These are phyloP conservation scores for Pachliopta kotzebuea DNA, from an alignment of 2,888 invertebrate genomes.

Conservation along the genomic window DNA sequence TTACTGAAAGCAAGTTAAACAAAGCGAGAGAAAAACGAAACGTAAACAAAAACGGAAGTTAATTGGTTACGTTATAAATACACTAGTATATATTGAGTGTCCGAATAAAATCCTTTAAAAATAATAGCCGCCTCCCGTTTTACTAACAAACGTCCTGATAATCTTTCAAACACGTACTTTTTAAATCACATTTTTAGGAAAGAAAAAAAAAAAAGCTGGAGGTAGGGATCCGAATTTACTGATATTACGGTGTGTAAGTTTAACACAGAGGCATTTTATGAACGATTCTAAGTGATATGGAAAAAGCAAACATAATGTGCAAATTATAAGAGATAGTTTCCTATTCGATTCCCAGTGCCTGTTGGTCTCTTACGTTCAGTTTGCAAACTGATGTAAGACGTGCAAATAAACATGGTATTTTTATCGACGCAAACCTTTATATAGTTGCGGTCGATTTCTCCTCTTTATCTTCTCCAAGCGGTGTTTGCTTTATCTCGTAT, in stretches of 20 bases:
- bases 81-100: constrained; percentile 43
- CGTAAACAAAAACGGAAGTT: constrained; percentile 40
- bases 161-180: constrained; percentile 37
- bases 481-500: constrained; percentile 77
- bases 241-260: constrained; percentile 72
- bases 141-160: constrained; percentile 38
- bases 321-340: constrained; percentile 49
- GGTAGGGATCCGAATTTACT: constrained; percentile 75
- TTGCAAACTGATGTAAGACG: constrained; percentile 73
- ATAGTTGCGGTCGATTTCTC: constrained; percentile 79
- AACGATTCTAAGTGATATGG: constrained; percentile 38
- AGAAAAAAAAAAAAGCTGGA: constrained; percentile 52
- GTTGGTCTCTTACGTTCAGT: constrained; percentile 56
- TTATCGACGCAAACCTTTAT: constrained; percentile 79
- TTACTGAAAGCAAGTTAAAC: constrained; percentile 10
- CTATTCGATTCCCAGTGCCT: constrained; percentile 38
- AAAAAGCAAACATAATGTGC: constrained; percentile 56
- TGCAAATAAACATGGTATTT: constrained; percentile 80
- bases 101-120: constrained; percentile 52
- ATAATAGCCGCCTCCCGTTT: constrained; percentile 50
- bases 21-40: constrained; percentile 13
- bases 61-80: constrained; percentile 39
- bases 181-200: constrained; percentile 66
- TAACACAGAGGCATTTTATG: constrained; percentile 46
- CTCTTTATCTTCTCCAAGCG: constrained; percentile 75